These are phyloP conservation scores for Harpegnathos saltator DNA, from an alignment of 1,140 invertebrate species.

Conservation along the genomic window DNA sequence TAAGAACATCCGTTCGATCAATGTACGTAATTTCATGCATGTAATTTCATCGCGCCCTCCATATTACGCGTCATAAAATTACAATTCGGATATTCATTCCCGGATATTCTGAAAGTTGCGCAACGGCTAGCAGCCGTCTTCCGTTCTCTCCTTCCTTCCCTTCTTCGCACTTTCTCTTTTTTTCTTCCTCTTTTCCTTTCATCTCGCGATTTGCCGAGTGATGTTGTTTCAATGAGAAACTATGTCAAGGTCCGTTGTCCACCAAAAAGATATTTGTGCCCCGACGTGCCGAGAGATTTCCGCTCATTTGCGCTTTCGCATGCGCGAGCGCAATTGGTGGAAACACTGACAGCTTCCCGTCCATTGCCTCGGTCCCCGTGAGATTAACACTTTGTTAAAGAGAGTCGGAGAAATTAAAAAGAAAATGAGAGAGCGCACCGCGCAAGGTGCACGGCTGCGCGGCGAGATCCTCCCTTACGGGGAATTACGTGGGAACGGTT, in stretches of 20 bases:
- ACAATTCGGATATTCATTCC: neutral
- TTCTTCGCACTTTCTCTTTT: too few species aligned
- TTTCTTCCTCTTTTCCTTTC: neutral
- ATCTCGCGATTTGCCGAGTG: neutral
- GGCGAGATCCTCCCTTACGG: constrained; percentile 40
- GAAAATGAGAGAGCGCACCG: constrained; percentile 45
- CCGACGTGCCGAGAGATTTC: constrained; percentile 10
- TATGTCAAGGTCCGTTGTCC: neutral
- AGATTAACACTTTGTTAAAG: constrained; percentile 60
- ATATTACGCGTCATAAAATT: constrained; percentile 18
- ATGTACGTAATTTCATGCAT: constrained; percentile 27
- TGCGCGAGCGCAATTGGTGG: constrained; percentile 52
- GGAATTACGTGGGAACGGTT: constrained; percentile 54
- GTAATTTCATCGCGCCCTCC: constrained; percentile 49
- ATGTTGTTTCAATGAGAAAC: constrained; percentile 6
- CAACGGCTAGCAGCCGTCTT: neutral
- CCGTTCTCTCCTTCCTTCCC: too few species aligned
- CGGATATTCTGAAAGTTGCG: constrained; percentile 10
- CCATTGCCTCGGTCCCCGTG: constrained; percentile 13
- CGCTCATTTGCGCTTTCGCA: constrained; percentile 37
- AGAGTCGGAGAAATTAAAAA: constrained; percentile 63
- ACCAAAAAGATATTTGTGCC: neutral
- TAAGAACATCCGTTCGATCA: constrained; percentile 40
- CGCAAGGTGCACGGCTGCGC: constrained; percentile 23
- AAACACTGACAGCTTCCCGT: constrained; percentile 52